phyloP scores from a whole-genome alignment of 2,888 invertebrate species.

The Agrochola lota region DNA sequence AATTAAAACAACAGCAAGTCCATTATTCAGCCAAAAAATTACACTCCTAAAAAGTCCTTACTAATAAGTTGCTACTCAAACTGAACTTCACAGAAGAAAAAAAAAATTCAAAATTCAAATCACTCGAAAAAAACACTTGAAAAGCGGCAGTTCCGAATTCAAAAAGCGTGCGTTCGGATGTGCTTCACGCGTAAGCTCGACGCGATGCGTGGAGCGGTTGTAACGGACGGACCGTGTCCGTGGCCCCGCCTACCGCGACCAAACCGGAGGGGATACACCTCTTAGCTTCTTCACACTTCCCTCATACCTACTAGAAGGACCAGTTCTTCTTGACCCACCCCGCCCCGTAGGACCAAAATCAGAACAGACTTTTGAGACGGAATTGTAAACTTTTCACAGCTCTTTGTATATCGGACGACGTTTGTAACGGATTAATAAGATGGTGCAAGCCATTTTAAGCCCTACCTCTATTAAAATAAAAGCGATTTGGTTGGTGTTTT shows the following conservation, averaged over 20 bases:
- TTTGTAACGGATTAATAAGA: conserved; percentile 69
- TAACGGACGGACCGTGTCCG: conserved; percentile 80
- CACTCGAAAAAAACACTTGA: conserved; percentile 67
- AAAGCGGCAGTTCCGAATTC: conserved; percentile 72
- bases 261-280: conserved; percentile 87
- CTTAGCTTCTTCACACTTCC: conserved; percentile 89
- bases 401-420: conserved; percentile 72
- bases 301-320: conserved; percentile 86
- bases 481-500: conserved; percentile 30
- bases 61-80: conserved; percentile 42
- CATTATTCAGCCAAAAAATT: conserved; percentile 61
- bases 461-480: conserved; percentile 59
- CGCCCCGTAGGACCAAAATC: conserved; percentile 67
- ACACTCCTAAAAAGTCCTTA: conserved; percentile 58
- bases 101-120: conserved; percentile 51
- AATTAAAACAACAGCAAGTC: conserved; percentile 55
- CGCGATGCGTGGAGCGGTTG: conserved; percentile 84
- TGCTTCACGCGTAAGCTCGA: conserved; percentile 84
- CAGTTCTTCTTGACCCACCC: conserved; percentile 73
- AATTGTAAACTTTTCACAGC: conserved; percentile 61
- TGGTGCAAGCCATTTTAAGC: conserved; percentile 64
- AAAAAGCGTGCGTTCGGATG: conserved; percentile 78
- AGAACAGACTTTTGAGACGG: conserved; percentile 40
- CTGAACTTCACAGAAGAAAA: conserved; percentile 47
- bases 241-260: conserved; percentile 84